phyloP scores from a whole-genome alignment of 2,797 vertebrate species.

The Choloepus didactylus region DNA sequence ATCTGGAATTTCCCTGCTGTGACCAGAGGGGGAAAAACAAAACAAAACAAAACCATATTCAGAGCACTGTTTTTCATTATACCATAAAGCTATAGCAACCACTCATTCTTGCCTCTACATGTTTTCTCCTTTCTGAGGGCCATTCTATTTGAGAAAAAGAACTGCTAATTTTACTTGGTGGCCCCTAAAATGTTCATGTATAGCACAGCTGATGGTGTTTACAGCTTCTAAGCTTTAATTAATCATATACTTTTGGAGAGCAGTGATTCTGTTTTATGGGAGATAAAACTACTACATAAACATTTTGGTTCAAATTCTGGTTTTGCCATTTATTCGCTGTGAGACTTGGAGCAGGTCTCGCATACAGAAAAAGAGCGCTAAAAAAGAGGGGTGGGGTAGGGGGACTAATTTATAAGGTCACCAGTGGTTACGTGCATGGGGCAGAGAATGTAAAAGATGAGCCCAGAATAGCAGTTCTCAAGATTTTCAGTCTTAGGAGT shows the following conservation, averaged over 20 bases:
- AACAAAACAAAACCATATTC: background rate
- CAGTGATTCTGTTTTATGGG: constrained; percentile 6
- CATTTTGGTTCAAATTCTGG: background rate
- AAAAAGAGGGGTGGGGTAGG: background rate
- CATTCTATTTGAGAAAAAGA: constrained; percentile 34
- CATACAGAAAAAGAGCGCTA: background rate
- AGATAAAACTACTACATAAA: background rate
- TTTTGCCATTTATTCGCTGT: background rate
- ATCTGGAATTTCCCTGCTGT: background rate
- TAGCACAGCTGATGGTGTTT: background rate
- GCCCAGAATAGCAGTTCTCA: background rate
- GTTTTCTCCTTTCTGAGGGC: background rate
- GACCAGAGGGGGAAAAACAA: background rate
- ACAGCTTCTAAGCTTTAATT: constrained; percentile 30
- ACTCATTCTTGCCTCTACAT: background rate
- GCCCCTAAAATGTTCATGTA: background rate
- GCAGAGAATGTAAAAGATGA: constrained; percentile 48
- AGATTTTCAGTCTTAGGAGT: background rate
- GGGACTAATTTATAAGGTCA: constrained; percentile 25
- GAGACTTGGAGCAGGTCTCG: background rate
- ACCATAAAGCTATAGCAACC: background rate
- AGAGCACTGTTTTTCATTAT: background rate
- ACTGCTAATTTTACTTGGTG: constrained; percentile 26
- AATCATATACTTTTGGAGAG: constrained; percentile 31
- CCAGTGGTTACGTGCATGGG: background rate